Percentiles rank a stretch among this genome's conserved stretches.
Conservation (phyloP, 2,113 vertebrate genomes). For the Chloroceryle aenea region DNA sequence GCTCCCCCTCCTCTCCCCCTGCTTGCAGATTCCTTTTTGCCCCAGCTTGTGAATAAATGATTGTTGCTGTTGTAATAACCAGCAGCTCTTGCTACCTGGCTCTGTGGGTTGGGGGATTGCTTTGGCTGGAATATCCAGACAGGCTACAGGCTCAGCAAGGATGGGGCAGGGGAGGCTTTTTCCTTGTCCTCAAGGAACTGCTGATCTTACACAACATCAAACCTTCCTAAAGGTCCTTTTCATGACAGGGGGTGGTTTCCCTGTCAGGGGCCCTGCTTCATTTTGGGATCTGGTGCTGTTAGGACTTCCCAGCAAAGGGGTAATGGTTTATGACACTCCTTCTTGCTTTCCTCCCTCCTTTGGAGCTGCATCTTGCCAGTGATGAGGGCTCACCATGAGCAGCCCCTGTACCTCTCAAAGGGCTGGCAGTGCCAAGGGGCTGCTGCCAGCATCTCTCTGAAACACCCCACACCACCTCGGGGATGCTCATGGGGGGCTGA, state of each 20-base stretch:
- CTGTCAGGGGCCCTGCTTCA: not conserved
- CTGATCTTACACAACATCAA: not conserved
- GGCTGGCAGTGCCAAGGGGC: not conserved
- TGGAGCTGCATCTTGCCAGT: not conserved
- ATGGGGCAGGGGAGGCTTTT: not conserved
- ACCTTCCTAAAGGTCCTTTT: not conserved
- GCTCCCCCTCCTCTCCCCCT: not conserved
- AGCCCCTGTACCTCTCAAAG: not conserved
- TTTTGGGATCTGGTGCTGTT: not conserved
- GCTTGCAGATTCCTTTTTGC: conserved; percentile 4
- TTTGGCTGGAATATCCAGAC: not conserved
- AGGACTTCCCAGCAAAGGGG: not conserved
- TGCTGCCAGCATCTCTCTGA: not conserved
- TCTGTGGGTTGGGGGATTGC: not conserved
- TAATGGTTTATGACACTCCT: not conserved
- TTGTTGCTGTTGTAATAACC: not conserved
- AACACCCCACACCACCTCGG: rapidly evolving
- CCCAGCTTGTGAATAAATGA: conserved; percentile 17
- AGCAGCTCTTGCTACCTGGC: not conserved
- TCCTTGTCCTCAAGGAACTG: not conserved
- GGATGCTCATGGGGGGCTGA: not conserved
- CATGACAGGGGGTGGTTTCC: not conserved
- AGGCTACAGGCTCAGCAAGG: not conserved
- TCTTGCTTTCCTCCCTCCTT: not conserved
- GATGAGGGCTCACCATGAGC: not conserved